These are phyloP conservation scores for Plectropomus leopardus DNA, from an alignment of 2,113 vertebrate species.

Conservation along the genomic window DNA sequence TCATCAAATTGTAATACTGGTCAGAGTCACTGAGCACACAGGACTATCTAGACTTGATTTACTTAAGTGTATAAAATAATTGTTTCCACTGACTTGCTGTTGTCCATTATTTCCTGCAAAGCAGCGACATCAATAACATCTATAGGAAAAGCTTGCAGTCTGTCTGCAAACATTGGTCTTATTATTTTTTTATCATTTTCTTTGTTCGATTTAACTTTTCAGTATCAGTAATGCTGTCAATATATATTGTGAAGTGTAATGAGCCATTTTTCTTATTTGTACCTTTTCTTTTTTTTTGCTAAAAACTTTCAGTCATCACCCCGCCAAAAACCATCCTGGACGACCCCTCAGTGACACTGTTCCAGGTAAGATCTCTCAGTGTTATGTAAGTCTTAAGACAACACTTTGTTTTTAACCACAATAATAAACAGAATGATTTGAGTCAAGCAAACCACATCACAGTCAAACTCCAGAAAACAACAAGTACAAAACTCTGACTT, in stretches of 20 bases:
- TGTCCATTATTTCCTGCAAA: not conserved
- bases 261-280: not conserved
- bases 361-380: constrained; percentile 78
- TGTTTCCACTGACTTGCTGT: not conserved
- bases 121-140: not conserved
- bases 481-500: constrained; percentile 12
- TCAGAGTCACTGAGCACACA: not conserved
- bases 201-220: not conserved
- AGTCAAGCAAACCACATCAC: constrained; percentile 26
- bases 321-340: constrained; percentile 84
- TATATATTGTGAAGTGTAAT: not conserved
- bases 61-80: not conserved
- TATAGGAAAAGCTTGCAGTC: not conserved
- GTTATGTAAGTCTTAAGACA: not conserved
- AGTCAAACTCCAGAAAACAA: constrained; percentile 26
- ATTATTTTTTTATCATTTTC: not conserved
- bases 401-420: not conserved
- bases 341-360: constrained; percentile 78
- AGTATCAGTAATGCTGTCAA: not conserved
- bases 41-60: not conserved
- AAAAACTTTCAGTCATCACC: constrained; percentile 78
- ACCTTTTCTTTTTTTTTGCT: not conserved
- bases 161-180: not conserved
- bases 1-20: too few species aligned
- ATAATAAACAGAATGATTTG: not conserved